phyloP scores from a whole-genome alignment of 2,888 invertebrate species.

The Idaea biselata region DNA sequence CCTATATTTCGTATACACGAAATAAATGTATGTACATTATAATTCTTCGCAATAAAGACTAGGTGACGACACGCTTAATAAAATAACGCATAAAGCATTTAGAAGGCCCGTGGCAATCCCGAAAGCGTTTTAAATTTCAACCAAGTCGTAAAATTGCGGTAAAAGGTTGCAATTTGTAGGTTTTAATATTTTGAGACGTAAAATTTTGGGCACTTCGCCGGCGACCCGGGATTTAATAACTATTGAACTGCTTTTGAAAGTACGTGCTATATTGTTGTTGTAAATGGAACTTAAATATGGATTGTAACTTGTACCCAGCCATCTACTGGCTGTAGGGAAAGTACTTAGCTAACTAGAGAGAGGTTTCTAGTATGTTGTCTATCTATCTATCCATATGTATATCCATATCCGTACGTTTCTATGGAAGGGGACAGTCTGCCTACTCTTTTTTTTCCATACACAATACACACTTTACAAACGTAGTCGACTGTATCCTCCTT shows the following conservation, averaged over 20 bases:
- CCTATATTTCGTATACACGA: conserved; percentile 26
- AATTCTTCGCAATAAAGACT: conserved; percentile 39
- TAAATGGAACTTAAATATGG: conserved; percentile 23
- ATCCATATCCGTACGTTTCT: too few relatives aligned
- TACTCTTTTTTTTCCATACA: too few relatives aligned
- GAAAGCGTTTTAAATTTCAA: conserved; percentile 54
- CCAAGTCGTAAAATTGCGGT: conserved; percentile 46
- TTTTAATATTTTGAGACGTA: conserved; percentile 45
- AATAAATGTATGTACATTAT: conserved; percentile 32
- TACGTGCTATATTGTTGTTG: conserved; percentile 24
- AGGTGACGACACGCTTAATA: conserved; percentile 49
- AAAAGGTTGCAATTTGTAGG: conserved; percentile 42
- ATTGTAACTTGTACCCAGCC: not conserved
- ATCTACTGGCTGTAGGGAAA: not conserved
- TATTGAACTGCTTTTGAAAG: conserved; percentile 28
- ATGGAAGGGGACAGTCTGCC: too few relatives aligned
- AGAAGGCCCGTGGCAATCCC: conserved; percentile 37
- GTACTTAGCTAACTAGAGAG: not conserved
- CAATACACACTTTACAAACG: too few relatives aligned
- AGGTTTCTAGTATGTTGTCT: not conserved
- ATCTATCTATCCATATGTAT: too few relatives aligned
- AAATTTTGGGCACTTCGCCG: conserved; percentile 37
- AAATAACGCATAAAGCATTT: conserved; percentile 54
- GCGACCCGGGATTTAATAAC: conserved; percentile 30
- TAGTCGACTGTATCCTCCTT: too few relatives aligned